A percentile compares a stretch with the other conserved stretches of the same genome.
These are phyloP conservation scores for Orchesella flavescens DNA, from an alignment of 2,888 invertebrate genomes.

Conservation along the genomic window DNA sequence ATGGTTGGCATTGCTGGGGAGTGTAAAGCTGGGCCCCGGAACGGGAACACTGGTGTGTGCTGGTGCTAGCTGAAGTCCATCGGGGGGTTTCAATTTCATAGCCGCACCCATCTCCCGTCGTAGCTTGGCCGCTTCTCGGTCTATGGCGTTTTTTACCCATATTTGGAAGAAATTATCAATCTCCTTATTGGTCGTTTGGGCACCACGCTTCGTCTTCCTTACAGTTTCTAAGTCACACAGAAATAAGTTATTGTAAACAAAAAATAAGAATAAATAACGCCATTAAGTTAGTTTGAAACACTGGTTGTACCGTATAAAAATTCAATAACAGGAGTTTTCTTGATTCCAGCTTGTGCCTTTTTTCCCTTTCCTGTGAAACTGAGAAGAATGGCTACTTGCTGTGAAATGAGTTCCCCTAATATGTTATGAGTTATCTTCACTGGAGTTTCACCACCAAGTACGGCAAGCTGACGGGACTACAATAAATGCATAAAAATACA, in stretches of 20 bases:
- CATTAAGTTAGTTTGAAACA: not conserved
- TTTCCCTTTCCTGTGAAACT: slow-evolving; percentile 28
- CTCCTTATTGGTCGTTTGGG: not conserved
- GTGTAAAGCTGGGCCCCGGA: not conserved
- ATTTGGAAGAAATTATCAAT: not conserved
- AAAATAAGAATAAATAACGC: not conserved
- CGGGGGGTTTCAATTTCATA: not conserved
- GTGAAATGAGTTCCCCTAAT: not conserved
- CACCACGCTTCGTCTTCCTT: not conserved
- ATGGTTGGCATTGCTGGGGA: not conserved
- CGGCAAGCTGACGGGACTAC: not conserved
- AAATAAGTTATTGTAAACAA: not conserved
- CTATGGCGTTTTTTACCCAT: slow-evolving; percentile 7
- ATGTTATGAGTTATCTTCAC: not conserved
- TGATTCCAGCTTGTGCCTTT: not conserved
- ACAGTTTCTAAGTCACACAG: not conserved
- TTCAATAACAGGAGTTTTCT: not conserved
- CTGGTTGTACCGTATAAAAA: not conserved
- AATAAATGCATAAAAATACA: not conserved
- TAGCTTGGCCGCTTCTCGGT: not conserved
- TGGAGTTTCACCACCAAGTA: not conserved
- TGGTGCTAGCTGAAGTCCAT: not conserved
- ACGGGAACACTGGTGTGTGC: not conserved
- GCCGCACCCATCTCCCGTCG: not conserved
- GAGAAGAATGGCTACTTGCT: not conserved